Evolutionary conservation across 92 coral and sea anemone species (phyloP).

Genomic region (Phenganax stokvisi): DNA sequence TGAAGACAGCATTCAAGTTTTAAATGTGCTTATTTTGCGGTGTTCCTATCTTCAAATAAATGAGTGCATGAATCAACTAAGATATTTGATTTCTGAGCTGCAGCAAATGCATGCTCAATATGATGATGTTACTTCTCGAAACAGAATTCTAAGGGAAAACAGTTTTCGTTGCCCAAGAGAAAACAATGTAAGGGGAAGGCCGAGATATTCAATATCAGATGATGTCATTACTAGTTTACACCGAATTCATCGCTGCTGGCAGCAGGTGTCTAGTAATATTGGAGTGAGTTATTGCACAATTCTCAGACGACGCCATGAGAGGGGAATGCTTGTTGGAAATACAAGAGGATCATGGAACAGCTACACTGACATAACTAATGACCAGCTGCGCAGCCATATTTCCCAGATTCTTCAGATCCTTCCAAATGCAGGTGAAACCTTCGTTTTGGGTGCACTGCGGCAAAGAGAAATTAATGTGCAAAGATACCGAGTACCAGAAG

Average conservation of each 20-base stretch:
- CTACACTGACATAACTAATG: slow-evolving; percentile 37
- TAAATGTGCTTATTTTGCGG: not conserved
- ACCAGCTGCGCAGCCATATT: slow-evolving; percentile 44
- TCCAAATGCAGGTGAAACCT: slow-evolving; percentile 56
- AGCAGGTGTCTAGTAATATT: slow-evolving; percentile 9
- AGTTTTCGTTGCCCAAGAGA: slow-evolving; percentile 11
- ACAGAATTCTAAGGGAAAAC: slow-evolving; percentile 1
- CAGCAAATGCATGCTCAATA: too few relatives aligned
- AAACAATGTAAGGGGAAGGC: slow-evolving; percentile 27
- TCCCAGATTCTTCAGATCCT: slow-evolving; percentile 44
- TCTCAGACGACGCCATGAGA: slow-evolving; percentile 29
- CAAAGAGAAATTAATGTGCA: slow-evolving; percentile 53
- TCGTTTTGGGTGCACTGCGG: slow-evolving; percentile 52
- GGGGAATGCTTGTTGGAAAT: slow-evolving; percentile 17
- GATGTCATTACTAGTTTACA: slow-evolving; percentile 22
- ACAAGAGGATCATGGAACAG: slow-evolving; percentile 25
- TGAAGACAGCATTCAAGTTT: too few relatives aligned
- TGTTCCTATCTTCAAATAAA: too few relatives aligned
- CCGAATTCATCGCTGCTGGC: too few relatives aligned
- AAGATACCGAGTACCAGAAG: slow-evolving; percentile 54
- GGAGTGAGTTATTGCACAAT: slow-evolving; percentile 33
- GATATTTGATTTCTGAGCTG: too few relatives aligned
- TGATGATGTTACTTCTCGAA: slow-evolving; percentile 7
- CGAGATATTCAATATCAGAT: slow-evolving; percentile 31
- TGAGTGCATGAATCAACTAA: too few relatives aligned